Percentiles rank a stretch among this genome's conserved stretches.
phyloP scores from a whole-genome alignment of 2,888 invertebrate genomes.

The Uropetala carovei region DNA sequence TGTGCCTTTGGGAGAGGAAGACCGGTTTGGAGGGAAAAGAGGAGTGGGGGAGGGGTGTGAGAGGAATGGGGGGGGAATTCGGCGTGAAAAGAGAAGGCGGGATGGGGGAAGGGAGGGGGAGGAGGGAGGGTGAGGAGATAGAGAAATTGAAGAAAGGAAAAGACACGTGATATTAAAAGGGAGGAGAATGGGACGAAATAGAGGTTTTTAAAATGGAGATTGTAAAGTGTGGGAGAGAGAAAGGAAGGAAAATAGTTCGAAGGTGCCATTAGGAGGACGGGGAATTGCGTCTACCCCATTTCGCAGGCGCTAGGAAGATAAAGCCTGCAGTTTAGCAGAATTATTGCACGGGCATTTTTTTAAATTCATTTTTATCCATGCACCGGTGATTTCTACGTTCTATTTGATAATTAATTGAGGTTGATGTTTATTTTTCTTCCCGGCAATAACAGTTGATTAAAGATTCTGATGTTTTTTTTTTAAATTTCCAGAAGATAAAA shows the following conservation, averaged over 20 bases:
- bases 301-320: neutral
- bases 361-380: too few relatives aligned
- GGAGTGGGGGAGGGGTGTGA: neutral
- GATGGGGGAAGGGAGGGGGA: neutral
- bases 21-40: neutral
- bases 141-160: neutral
- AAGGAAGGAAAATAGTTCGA: neutral
- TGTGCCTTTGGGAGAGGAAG: conserved; percentile 19
- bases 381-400: too few relatives aligned
- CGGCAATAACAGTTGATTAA: too few relatives aligned
- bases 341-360: too few relatives aligned
- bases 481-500: too few relatives aligned
- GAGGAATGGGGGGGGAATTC: neutral
- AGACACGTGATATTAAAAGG: neutral
- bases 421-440: too few relatives aligned
- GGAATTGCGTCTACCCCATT: neutral
- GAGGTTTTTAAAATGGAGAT: too few relatives aligned
- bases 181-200: too few relatives aligned
- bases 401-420: too few relatives aligned
- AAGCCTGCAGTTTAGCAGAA: too few relatives aligned
- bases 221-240: too few relatives aligned
- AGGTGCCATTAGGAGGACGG: neutral
- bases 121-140: neutral
- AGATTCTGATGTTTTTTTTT: too few relatives aligned
- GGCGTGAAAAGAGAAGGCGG: neutral